A percentile compares a stretch with the other conserved stretches of the same genome.
phyloP scores from a whole-genome alignment of 1,140 invertebrate species.

The Heliconius eleuchia region DNA sequence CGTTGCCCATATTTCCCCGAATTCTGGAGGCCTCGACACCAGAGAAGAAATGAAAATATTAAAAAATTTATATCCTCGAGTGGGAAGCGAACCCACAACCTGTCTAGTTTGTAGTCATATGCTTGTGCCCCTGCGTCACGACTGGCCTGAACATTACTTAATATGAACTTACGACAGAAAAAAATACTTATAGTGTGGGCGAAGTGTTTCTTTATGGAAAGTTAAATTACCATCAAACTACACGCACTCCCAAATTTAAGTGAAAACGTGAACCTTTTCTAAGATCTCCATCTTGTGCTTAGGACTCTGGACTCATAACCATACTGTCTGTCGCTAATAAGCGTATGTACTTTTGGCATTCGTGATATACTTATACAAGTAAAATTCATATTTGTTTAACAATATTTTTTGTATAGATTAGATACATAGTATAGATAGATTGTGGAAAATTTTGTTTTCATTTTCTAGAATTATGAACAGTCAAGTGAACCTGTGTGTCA shows the following conservation, averaged over 20 bases:
- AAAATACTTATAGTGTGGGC: not conserved
- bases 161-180: not conserved
- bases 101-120: too few relatives aligned
- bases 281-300: too few relatives aligned
- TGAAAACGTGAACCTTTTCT: too few relatives aligned
- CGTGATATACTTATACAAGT: not conserved
- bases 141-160: too few relatives aligned
- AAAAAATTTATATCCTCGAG: too few relatives aligned
- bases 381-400: not conserved
- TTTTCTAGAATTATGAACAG: not conserved
- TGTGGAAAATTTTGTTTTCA: not conserved
- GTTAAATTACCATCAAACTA: too few relatives aligned
- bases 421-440: not conserved
- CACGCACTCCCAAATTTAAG: too few relatives aligned
- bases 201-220: not conserved
- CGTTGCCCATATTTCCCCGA: too few relatives aligned
- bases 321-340: not conserved
- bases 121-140: too few relatives aligned
- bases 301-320: not conserved
- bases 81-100: too few relatives aligned
- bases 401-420: not conserved
- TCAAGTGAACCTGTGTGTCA: not conserved
- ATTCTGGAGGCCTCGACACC: too few relatives aligned
- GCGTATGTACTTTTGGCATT: not conserved
- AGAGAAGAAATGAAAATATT: too few relatives aligned